Evolutionary conservation across 1,140 invertebrate genomes (phyloP).

Genomic region (Drosophila repleta): DNA sequence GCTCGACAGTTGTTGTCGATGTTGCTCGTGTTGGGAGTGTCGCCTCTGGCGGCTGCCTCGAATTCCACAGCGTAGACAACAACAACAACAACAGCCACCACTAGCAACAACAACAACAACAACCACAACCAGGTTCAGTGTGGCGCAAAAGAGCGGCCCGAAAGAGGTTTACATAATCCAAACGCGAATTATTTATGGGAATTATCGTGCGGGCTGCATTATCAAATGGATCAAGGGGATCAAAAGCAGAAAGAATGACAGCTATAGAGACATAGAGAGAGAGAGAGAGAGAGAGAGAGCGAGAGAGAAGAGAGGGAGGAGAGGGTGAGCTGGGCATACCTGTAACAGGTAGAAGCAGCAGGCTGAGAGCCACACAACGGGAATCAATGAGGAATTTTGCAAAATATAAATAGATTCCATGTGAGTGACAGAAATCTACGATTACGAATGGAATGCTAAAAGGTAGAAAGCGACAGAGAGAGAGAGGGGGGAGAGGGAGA

Average conservation of each 20-base stretch:
- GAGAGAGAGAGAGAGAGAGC: background rate
- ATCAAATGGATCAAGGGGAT: constrained; percentile 55
- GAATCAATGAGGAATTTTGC: constrained; percentile 9
- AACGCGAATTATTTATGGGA: constrained; percentile 67
- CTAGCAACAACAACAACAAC: constrained; percentile 9
- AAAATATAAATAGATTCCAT: constrained; percentile 10
- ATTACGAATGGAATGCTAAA: background rate
- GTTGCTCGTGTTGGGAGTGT: constrained; percentile 57
- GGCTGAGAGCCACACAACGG: constrained; percentile 3
- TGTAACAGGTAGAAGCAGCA: constrained; percentile 1
- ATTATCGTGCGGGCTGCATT: constrained; percentile 64
- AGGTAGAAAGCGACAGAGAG: background rate
- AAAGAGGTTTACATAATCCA: constrained; percentile 66
- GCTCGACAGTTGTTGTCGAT: constrained; percentile 29
- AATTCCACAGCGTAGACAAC: constrained; percentile 67
- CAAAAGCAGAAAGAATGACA: constrained; percentile 30
- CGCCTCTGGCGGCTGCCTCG: constrained; percentile 61
- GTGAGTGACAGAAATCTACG: constrained; percentile 6
- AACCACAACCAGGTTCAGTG: background rate
- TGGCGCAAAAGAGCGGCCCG: constrained; percentile 18
- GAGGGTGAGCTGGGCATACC: background rate
- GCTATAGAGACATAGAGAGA: background rate
- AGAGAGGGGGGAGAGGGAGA: background rate
- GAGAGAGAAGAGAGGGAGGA: constrained; percentile 3
- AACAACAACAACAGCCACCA: constrained; percentile 23